Evolutionary conservation across 2,797 vertebrate species (phyloP), one percentile per base, ranked within the genome.

Genomic region (Crypturellus tataupa): DNA sequence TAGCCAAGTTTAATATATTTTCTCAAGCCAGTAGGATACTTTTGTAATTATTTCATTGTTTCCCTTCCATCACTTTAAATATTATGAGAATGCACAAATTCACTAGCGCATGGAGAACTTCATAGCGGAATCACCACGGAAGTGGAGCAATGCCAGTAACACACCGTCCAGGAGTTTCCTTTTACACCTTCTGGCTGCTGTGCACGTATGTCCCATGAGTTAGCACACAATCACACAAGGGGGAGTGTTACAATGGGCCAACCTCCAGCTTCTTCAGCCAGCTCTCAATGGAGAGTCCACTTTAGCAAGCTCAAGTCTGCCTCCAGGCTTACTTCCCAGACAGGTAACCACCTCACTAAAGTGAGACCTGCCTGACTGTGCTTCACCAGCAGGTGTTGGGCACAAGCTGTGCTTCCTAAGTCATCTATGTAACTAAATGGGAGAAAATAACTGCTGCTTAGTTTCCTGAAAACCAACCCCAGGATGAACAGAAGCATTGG

Each of bases 291-390:
- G 17, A 18, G 17, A 55, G 40, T 29, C 37, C 9, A 5, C 18
- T 20, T 67, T 49, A 42, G 40, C 4, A 13, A 63, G 39, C 17
- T 17, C 42, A 13, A 77, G 53, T 37, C 46, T 56, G 25, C 24
- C 68, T 19, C 39, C 1, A 1, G n/a, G n/a, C 59, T 86, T 39
- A 17, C 17, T 70, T 35, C 55, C 59, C 20, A 23, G n/a, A 24
- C 37, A 19, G 0, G 1, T 20, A 7, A 53, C 20, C 23, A 46
- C 21, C n/a, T 73, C n/a, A 44, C 1, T 3, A 20, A 49, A 58
- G 35, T 14, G 58, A 40, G 37, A 19, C 27, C 75, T 16, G 12
- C 31, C n/a, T 49, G 46, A 20, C 24, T 35, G 17, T 20, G 29
- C 29, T 64, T 25, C 58, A 12, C 29, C 1, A 2, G 7, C 1